Evolutionary conservation across 2,888 invertebrate species (phyloP).

Genomic region (Coelinius sp.): DNA sequence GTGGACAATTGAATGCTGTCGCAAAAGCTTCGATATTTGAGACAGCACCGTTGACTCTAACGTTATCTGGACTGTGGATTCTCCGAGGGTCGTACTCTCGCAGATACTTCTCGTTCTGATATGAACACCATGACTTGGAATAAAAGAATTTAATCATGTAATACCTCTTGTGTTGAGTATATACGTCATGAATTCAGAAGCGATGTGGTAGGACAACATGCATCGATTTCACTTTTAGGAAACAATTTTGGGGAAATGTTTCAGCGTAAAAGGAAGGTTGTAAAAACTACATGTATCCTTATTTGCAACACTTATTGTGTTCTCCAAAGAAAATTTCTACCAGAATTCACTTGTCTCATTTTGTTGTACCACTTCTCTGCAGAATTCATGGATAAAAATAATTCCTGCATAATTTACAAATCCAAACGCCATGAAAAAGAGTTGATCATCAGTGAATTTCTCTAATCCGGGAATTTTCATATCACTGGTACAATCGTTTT

Average conservation of each 20-base stretch:
- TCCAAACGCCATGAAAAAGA: conserved; percentile 19
- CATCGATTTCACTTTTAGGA: too few species aligned
- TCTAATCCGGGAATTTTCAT: conserved; percentile 16
- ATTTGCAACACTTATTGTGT: background rate
- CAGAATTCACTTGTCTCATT: too few species aligned
- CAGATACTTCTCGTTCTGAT: background rate
- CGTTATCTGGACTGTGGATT: conserved; percentile 13
- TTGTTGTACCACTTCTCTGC: background rate
- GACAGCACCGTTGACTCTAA: conserved; percentile 20
- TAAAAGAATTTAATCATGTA: background rate
- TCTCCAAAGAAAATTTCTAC: background rate
- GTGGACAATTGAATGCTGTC: conserved; percentile 23
- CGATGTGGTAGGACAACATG: too few species aligned
- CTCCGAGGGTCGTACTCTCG: background rate
- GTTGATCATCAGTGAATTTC: conserved; percentile 17
- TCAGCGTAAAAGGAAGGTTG: too few species aligned
- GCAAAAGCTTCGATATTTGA: conserved; percentile 27
- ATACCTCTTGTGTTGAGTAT: too few species aligned
- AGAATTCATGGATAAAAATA: background rate
- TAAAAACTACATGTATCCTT: too few species aligned
- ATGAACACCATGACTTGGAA: conserved; percentile 4
- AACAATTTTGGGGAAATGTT: background rate
- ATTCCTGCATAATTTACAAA: background rate
- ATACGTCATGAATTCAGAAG: too few species aligned
- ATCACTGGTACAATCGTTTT: background rate